These are phyloP conservation scores for Exephanes ischioxanthus DNA, from an alignment of 2,888 invertebrate species.

Conservation along the genomic window DNA sequence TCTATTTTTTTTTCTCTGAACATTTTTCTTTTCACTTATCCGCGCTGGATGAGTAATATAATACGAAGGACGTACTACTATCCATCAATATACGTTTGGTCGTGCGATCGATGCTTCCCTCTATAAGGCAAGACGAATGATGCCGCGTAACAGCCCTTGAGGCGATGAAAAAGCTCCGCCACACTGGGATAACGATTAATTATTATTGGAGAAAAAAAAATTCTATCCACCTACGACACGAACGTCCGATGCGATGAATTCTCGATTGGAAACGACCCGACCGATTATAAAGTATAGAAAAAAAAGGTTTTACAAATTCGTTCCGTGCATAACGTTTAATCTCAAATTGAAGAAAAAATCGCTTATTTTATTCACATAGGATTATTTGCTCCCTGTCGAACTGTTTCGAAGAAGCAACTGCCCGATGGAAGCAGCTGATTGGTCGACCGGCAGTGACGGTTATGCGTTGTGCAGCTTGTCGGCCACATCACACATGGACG, in stretches of 20 bases:
- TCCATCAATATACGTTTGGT: slow-evolving; percentile 56
- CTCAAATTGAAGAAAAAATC: neutral
- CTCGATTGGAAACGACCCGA: slow-evolving; percentile 1
- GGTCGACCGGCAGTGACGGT: neutral
- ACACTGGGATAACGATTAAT: slow-evolving; percentile 40
- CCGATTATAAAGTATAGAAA: neutral
- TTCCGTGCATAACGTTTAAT: neutral
- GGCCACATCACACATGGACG: neutral
- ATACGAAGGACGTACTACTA: slow-evolving; percentile 21
- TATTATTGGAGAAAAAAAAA: slow-evolving; percentile 35
- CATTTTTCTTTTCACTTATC: slow-evolving; percentile 33
- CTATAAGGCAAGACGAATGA: slow-evolving; percentile 59
- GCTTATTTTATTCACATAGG: neutral
- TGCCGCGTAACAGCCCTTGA: neutral
- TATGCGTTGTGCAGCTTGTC: neutral
- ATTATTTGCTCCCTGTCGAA: neutral
- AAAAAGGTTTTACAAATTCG: neutral
- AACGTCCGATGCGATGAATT: slow-evolving; percentile 16
- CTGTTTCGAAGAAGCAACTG: neutral
- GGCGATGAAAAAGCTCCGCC: slow-evolving; percentile 33
- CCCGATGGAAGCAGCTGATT: neutral
- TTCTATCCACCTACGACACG: slow-evolving; percentile 5
- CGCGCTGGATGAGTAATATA: slow-evolving; percentile 23
- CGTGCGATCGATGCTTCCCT: slow-evolving; percentile 34
- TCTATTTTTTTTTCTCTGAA: neutral